A percentile compares a stretch with the other conserved stretches of the same genome.
Evolutionary conservation across 2,888 invertebrate genomes (phyloP).

Genomic region (Scaptomyza tumidula): DNA sequence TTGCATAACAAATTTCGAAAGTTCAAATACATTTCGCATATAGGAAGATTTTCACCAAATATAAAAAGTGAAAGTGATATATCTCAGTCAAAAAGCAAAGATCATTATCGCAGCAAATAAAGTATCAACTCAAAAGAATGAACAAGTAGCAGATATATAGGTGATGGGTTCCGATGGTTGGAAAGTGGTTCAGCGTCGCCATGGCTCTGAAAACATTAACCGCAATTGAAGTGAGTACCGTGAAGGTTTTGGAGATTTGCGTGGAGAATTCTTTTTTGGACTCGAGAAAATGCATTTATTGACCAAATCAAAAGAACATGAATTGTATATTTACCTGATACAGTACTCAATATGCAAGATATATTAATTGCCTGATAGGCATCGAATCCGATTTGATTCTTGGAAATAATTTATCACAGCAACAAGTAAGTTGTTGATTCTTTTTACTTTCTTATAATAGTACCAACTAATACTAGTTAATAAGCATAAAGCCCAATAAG

Average conservation of each 20-base stretch:
- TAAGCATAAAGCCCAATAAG: not conserved
- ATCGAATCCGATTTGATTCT: constrained; percentile 88
- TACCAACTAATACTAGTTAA: not conserved
- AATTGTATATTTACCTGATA: constrained; percentile 87
- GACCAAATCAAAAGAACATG: constrained; percentile 81
- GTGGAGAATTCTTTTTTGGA: constrained; percentile 89
- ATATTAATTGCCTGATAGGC: constrained; percentile 87
- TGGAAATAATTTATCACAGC: constrained; percentile 81
- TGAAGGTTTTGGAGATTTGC: constrained; percentile 88
- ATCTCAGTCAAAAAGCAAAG: too few relatives aligned
- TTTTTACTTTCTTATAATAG: too few relatives aligned
- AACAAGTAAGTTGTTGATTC: not conserved
- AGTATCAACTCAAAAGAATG: too few relatives aligned
- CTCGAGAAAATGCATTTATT: constrained; percentile 87
- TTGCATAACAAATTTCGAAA: too few relatives aligned
- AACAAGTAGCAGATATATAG: too few relatives aligned
- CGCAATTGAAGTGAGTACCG: constrained; percentile 88
- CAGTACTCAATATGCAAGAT: constrained; percentile 86
- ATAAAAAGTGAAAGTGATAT: too few relatives aligned
- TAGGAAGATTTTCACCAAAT: too few relatives aligned
- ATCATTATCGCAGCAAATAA: too few relatives aligned
- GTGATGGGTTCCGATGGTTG: constrained; percentile 85
- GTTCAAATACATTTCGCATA: too few relatives aligned
- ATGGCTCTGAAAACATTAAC: constrained; percentile 88
- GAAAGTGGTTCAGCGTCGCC: constrained; percentile 88